These are phyloP conservation scores for Bradypus variegatus DNA, from an alignment of 2,797 vertebrate genomes.

Conservation along the genomic window DNA sequence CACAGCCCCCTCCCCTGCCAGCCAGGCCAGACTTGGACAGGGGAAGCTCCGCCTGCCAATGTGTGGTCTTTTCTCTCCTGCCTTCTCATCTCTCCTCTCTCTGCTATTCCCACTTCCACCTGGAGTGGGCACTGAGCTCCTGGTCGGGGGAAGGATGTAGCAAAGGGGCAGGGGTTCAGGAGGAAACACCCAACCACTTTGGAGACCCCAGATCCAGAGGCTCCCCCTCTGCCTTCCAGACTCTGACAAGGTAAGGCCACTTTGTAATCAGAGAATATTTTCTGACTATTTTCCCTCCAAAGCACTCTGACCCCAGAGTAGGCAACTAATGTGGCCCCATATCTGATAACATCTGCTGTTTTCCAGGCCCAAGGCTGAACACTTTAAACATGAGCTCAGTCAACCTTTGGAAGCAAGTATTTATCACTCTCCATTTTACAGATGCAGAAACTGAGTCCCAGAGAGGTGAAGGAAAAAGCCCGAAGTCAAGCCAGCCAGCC, in stretches of 20 bases:
- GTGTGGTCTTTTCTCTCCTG: conserved; percentile 55
- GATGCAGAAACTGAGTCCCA: neutral
- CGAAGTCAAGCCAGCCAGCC: neutral
- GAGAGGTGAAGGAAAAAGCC: neutral
- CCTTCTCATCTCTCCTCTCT: conserved; percentile 14
- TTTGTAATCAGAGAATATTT: neutral
- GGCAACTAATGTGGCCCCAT: neutral
- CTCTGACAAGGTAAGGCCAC: neutral
- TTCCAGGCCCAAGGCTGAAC: neutral
- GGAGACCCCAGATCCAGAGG: neutral
- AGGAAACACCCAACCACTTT: neutral
- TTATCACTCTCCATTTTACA: neutral
- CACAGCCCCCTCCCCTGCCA: conserved; percentile 24
- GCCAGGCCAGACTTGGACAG: conserved; percentile 56
- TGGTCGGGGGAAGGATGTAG: neutral
- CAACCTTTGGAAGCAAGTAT: neutral
- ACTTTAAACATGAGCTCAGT: neutral
- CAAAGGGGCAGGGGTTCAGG: neutral
- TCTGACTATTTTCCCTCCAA: neutral
- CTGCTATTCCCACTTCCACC: neutral
- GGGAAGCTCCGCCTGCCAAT: conserved; percentile 65
- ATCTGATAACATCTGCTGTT: neutral
- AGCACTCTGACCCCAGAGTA: neutral
- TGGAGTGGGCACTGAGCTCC: neutral
- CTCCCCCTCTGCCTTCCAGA: neutral